Evolutionary conservation across 2,113 vertebrate genomes (phyloP).

Genomic region (Grallaria varia): DNA sequence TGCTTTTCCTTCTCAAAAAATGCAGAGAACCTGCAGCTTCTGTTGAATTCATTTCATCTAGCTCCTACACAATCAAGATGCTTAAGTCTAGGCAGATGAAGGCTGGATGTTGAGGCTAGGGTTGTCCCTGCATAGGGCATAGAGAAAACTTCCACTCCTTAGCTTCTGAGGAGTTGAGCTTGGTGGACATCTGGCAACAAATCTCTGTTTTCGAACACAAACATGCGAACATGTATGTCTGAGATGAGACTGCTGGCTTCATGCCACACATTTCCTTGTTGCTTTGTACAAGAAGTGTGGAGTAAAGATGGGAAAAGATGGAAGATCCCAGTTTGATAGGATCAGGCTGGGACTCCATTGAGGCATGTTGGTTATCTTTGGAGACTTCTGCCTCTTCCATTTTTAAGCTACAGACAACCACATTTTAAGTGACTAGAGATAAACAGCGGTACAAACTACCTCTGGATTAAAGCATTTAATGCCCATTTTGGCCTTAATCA

Average conservation of each 20-base stretch:
- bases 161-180: not conserved
- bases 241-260: not conserved
- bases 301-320: not conserved
- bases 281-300: not conserved
- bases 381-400: not conserved
- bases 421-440: not conserved
- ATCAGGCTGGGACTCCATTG: not conserved
- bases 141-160: not conserved
- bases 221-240: not conserved
- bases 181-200: not conserved
- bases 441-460: not conserved
- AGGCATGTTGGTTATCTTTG: not conserved
- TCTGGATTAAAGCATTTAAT: not conserved
- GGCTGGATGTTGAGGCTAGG: not conserved
- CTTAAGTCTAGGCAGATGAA: not conserved
- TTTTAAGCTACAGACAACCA: not conserved
- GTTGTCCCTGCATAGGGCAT: not conserved
- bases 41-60: not conserved
- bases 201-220: not conserved
- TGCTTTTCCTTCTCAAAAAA: not conserved
- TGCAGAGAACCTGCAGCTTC: not conserved
- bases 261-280: not conserved
- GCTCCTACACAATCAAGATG: not conserved
- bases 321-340: not conserved
- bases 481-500: not conserved